phyloP scores from a whole-genome alignment of 2,113 vertebrate species.

The Cranoglanis bouderius region DNA sequence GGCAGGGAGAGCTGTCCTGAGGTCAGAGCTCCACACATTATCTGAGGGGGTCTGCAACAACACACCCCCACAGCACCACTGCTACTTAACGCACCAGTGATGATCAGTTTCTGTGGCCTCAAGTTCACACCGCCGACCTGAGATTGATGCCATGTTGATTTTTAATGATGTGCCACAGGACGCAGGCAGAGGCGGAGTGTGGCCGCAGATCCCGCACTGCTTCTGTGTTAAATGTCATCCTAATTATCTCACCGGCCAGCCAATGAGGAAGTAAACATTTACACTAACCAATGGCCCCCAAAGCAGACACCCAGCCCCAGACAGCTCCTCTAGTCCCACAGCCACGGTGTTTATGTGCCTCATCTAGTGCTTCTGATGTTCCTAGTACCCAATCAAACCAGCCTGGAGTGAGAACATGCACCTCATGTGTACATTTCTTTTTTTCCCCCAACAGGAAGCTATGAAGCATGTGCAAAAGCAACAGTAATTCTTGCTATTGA shows the following conservation, averaged over 20 bases:
- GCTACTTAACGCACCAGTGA: constrained; percentile 54
- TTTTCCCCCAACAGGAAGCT: neutral
- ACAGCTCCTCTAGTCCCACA: constrained; percentile 12
- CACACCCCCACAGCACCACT: constrained; percentile 52
- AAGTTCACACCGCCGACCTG: constrained; percentile 60
- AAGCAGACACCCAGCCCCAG: constrained; percentile 37
- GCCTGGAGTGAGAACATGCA: constrained; percentile 19
- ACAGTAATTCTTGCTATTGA: neutral
- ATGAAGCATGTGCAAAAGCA: constrained; percentile 24
- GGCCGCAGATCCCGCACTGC: constrained; percentile 35
- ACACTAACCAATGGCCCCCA: constrained; percentile 57
- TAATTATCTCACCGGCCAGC: constrained; percentile 67
- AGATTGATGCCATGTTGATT: constrained; percentile 73
- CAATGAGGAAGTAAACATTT: constrained; percentile 69
- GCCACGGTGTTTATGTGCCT: constrained; percentile 2
- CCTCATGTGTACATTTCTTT: constrained; percentile 16
- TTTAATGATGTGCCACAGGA: constrained; percentile 74
- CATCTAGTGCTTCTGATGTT: constrained; percentile 44
- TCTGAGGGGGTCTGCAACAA: constrained; percentile 12
- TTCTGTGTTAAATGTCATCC: constrained; percentile 73
- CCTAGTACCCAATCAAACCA: constrained; percentile 43
- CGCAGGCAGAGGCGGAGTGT: constrained; percentile 42
- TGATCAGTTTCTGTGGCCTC: constrained; percentile 65
- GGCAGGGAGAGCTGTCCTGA: constrained; percentile 29
- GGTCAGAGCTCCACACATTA: constrained; percentile 39